Evolutionary conservation across 2,113 vertebrate species (phyloP), one percentile per base, ranked within the genome.

Genomic region (Tenrec ecaudatus): DNA sequence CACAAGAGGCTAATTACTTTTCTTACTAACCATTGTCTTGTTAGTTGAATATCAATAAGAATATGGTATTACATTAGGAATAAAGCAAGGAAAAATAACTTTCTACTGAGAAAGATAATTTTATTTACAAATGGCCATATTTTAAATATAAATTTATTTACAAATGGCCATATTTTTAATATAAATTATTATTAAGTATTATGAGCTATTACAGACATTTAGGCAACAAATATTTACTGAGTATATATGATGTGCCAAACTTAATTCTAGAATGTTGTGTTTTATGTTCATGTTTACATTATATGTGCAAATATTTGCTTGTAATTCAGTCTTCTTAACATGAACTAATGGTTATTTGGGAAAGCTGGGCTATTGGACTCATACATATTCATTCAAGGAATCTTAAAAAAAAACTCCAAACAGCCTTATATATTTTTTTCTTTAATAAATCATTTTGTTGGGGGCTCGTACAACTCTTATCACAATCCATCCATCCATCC

Each of bases 1-100:
- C 96, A 96, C 96, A 97, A 85, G 96, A 57, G 91, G 95, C 90
- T 97, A 96, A 97, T 97, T 97, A 92, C 90, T 75, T 95, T 95
- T 81, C 77, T 92, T 97, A 96, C 96, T 97, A 97, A 94, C 87
- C 88, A 97, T 94, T 97, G 95, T 95, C 84, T 96, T 95, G 92
- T 95, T 83, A 96, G 94, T 95, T 97, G 92, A 96, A 91, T 97
- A 88, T 97, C 96, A 36, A 2, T 91, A 95, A 96, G 71, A 89
- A 95, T 97, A 69, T 91, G 88, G 73, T 69, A 58, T 94, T 91
- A 87, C 53, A 90, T 80, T 90, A 94, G 94, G 87, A 96, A 77
- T 90, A 96, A 95, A 82, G 36, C 73, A 87, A 92, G 58, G 83
- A 90, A 94, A 91, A 96, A 5, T 27, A 88, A 1, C 17, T 76